These are phyloP conservation scores for Empidonax alnorum DNA, from an alignment of 2,113 vertebrate genomes.

Conservation along the genomic window DNA sequence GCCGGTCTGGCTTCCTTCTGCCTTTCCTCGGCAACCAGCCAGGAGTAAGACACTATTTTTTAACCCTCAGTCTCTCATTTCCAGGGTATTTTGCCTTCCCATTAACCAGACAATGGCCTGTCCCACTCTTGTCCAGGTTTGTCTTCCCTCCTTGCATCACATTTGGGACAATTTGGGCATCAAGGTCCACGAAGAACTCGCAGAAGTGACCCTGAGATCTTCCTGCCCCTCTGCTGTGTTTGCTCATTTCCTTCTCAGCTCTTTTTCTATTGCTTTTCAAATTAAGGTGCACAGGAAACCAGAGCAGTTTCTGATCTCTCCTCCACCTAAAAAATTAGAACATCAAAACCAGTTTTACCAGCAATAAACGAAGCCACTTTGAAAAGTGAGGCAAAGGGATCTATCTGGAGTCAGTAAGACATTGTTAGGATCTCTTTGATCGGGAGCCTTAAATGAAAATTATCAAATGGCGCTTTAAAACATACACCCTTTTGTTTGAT, in stretches of 20 bases:
- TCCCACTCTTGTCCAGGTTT: background rate
- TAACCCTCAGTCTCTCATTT: background rate
- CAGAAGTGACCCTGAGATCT: background rate
- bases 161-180: background rate
- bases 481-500: conserved; percentile 89
- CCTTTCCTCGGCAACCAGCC: background rate
- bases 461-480: conserved; percentile 87
- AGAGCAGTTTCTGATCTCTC: conserved; percentile 63
- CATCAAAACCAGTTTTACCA: conserved; percentile 69
- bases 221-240: background rate
- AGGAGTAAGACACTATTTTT: background rate
- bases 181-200: background rate
- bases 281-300: conserved; percentile 62
- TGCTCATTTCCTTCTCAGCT: conserved; percentile 50
- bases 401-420: conserved; percentile 66
- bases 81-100: background rate
- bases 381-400: conserved; percentile 64
- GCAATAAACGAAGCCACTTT: conserved; percentile 54
- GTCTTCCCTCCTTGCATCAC: background rate
- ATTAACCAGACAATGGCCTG: background rate
- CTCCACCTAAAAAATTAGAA: conserved; percentile 72
- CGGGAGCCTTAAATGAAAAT: conserved; percentile 85
- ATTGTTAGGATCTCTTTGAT: conserved; percentile 84
- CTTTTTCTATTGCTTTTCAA: conserved; percentile 53
- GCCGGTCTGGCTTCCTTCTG: background rate